A percentile compares a stretch with the other conserved stretches of the same genome.
phyloP scores from a whole-genome alignment of 2,113 vertebrate species.

The Rutilus rutilus region DNA sequence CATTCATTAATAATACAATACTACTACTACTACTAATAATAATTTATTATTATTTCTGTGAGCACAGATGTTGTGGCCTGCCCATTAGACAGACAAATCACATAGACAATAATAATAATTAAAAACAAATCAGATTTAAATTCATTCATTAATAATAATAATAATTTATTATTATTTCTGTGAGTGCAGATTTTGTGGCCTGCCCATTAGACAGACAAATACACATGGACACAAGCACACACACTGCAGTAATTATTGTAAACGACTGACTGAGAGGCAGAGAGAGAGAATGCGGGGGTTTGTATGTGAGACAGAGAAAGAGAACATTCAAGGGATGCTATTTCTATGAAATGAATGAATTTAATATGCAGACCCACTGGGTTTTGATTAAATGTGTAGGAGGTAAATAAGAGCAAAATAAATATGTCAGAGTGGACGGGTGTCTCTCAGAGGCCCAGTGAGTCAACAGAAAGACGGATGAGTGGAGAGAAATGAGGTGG shows the following conservation, averaged over 20 bases:
- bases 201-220: background rate
- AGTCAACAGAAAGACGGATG: conserved; percentile 19
- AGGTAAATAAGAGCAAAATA: conserved; percentile 4
- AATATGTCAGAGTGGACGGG: conserved; percentile 12
- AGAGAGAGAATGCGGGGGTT: conserved; percentile 14
- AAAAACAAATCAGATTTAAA: too few relatives aligned
- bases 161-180: background rate
- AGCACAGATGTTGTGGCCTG: too few relatives aligned
- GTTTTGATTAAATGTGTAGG: conserved; percentile 15
- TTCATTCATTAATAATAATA: background rate
- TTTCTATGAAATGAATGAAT: background rate
- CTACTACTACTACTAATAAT: too few relatives aligned
- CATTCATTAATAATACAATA: too few relatives aligned
- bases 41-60: too few relatives aligned
- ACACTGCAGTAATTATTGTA: background rate
- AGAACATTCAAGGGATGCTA: background rate
- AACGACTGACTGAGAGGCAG: background rate
- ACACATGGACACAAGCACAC: background rate
- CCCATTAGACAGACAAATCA: too few relatives aligned
- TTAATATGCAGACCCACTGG: conserved; percentile 19
- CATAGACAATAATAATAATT: too few relatives aligned
- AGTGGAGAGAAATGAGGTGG: background rate
- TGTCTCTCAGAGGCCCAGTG: conserved; percentile 7
- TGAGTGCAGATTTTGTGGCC: background rate
- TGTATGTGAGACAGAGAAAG: background rate